Evolutionary conservation across 2,888 invertebrate genomes (phyloP), one percentile per base, ranked within the genome.

Genomic region (Druceiella hillmani): DNA sequence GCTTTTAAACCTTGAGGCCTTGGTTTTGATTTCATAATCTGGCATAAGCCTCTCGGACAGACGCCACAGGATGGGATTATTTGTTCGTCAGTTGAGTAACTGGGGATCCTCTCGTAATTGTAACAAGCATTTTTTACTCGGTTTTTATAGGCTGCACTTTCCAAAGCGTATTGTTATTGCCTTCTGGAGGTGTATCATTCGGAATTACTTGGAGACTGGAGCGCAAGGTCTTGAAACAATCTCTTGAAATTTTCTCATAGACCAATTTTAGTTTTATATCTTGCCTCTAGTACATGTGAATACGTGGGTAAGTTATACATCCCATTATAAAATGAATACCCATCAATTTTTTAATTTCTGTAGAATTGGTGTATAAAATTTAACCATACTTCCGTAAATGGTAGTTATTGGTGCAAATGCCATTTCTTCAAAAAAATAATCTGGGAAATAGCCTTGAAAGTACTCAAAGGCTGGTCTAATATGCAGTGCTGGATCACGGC

Each of bases 51-150:
- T 15, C 30, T 14, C 14, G 30, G 30, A 45, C 45, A 50, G 15
- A 42, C 38, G 7, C 54, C 48, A 17, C 45, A 43, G 35, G 53
- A 52, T 7, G 50, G 46, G 13, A 49, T 46, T 46, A 55, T 53
- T 30, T 55, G 52, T 33, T 52, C 50, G 33, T 50, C 49, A 27
- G 49, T 51, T 13, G 38, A 37, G 20, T 28, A 38, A 3, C 13
- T 14, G 13, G 36, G 25, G 17, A 32, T 36, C 10, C 35, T 26
- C 3, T 20, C 20, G 13, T 40, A 9, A 13, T 20, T n/a, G n/a
- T 44, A 17, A 26, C 40, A 40, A 16, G 33, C 27, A 17, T 33
- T 33, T 26, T 40, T 31, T 15, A 43, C 43, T 12, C 40, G 26
- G 32, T 48, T 36, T 13, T 38, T 12, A 40, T 20, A 3, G 38